phyloP scores from a whole-genome alignment of 2,797 vertebrate species.

The Eidolon dupreanum region DNA sequence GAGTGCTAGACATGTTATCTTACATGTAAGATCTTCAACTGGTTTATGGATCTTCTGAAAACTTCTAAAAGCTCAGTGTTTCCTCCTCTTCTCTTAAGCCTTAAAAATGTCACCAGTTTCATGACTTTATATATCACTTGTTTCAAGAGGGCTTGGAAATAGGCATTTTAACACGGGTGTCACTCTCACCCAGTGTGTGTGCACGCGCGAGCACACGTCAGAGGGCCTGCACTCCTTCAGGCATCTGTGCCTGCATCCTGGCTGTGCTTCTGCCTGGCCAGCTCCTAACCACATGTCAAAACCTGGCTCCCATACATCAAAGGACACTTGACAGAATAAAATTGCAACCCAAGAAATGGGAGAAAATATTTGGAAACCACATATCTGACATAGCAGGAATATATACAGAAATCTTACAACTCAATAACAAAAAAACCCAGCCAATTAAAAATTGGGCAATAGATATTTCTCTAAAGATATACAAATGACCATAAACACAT shows the following conservation, averaged over 20 bases:
- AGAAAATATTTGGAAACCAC: neutral
- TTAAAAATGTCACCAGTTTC: neutral
- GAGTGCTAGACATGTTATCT: neutral
- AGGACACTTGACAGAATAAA: neutral
- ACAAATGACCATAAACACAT: neutral
- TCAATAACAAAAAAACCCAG: neutral
- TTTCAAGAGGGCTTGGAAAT: neutral
- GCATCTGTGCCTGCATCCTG: neutral
- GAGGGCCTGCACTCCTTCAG: neutral
- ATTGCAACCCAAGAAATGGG: neutral
- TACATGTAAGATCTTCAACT: neutral
- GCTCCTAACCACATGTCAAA: neutral
- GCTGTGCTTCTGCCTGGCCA: neutral
- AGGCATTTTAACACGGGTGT: neutral
- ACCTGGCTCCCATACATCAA: neutral
- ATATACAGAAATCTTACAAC: neutral
- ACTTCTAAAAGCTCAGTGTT: neutral
- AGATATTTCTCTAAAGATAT: neutral
- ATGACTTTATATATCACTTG: neutral
- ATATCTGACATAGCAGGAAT: neutral
- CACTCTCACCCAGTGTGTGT: neutral
- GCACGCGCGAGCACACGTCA: accelerated
- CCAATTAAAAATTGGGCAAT: neutral
- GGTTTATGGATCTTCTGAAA: neutral
- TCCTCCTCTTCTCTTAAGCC: neutral